These are phyloP conservation scores for Azorinus chamasolen DNA, from an alignment of 2,888 invertebrate species.

Conservation along the genomic window DNA sequence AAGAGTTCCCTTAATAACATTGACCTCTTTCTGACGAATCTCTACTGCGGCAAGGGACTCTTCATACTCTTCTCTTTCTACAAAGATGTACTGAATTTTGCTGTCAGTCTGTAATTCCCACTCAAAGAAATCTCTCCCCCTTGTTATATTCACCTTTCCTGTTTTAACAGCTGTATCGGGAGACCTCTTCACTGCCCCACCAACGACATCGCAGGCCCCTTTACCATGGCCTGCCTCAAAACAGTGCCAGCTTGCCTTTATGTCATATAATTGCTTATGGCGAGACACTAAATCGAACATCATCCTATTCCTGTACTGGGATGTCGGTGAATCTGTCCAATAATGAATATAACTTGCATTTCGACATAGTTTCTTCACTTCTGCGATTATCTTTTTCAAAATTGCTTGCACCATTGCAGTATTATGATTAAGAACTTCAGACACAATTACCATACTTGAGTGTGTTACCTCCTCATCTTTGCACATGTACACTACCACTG, in stretches of 20 bases:
- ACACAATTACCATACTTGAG: conserved; percentile 22
- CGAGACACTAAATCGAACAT: conserved; percentile 15
- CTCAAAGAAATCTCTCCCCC: conserved; percentile 28
- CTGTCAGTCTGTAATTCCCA: conserved; percentile 27
- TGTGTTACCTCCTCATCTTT: conserved; percentile 13
- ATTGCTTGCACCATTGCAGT: conserved; percentile 27
- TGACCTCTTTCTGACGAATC: conserved; percentile 11
- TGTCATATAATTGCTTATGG: conserved; percentile 7
- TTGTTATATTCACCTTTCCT: conserved; percentile 27
- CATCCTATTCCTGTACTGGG: conserved; percentile 20
- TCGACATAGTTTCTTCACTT: conserved; percentile 2
- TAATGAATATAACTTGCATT: conserved; percentile 24
- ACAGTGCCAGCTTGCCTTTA: conserved; percentile 33
- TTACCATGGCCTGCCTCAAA: conserved; percentile 38
- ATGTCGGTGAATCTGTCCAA: conserved; percentile 33
- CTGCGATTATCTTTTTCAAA: conserved; percentile 4
- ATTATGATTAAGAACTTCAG: conserved; percentile 13
- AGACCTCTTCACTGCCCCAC: conserved; percentile 28
- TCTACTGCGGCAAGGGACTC: background rate
- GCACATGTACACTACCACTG: conserved; percentile 14
- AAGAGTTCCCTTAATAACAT: conserved; percentile 24
- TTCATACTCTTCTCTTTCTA: conserved; percentile 19
- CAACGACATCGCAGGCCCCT: conserved; percentile 33
- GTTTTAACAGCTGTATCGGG: conserved; percentile 25
- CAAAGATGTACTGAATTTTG: conserved; percentile 27